Base-by-base conservation (phyloP, 2,113 vertebrate species). In the Pachyramphus minor region DNA sequence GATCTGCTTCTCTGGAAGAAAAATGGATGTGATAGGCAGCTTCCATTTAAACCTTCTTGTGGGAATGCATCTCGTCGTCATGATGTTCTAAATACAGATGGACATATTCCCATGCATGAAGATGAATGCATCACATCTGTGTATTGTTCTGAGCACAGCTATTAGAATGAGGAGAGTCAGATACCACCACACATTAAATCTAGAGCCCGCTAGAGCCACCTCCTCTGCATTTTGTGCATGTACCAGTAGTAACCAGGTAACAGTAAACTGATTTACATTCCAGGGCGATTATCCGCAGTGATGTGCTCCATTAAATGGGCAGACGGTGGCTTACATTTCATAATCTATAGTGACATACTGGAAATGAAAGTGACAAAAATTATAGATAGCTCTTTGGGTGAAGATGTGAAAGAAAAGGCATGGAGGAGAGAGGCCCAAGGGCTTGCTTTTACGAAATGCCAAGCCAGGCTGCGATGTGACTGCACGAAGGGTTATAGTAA, bases 231-330 rank as follows among this genome's bases (percentile, higher is more conserved):
- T 81, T 89, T 78, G 30, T 30, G 22, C 6, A 2, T 64, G 55
- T 76, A 71, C 44, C 84, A 89, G 84, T 84, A 76, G 91, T 97
- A 97, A 93, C 92, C 92, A 97, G 96, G 97, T 96, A 95, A 88
- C 95, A 72, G 69, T 73, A 89, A 95, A 90, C 86, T 95, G 73
- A 64, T 77, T 91, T 53, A 66, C 72, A 87, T 77, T 92, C 92
- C 2, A 5, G 76, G 75, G 50, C 1, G n/a, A 96, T 73, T 77
- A 93, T 90, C 84, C 1, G 0, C 49, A 67, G 72, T 58, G 71
- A 88, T 84, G 62, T 66, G 52, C 69, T 76, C 76, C 87, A 91
- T 56, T 93, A 69, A 37, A 92, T 79, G 92, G 73, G 69, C 3
- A 21, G 79, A 58, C 5, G 8, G 73, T 94, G 80, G 78, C 80